These are phyloP conservation scores for Megalopta genalis DNA, from an alignment of 1,140 invertebrate genomes.

Conservation along the genomic window DNA sequence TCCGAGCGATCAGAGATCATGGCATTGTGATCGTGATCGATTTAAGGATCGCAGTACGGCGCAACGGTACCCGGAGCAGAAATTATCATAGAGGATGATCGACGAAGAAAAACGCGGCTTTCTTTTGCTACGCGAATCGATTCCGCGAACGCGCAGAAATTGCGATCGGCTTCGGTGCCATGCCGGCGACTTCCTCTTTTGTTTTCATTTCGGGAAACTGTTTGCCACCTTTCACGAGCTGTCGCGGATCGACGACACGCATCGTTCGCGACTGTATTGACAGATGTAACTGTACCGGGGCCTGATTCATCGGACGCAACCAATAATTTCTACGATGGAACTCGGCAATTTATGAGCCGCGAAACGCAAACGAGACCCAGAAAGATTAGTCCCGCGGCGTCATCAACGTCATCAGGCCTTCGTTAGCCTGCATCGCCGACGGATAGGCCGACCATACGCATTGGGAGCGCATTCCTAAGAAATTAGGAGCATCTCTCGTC, in stretches of 20 bases:
- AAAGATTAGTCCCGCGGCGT: not conserved
- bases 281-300: too few relatives aligned
- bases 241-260: too few relatives aligned
- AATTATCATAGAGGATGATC: not conserved
- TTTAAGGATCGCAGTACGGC: not conserved
- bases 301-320: not conserved
- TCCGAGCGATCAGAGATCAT: not conserved
- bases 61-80: not conserved
- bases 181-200: too few relatives aligned
- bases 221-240: too few relatives aligned
- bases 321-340: not conserved
- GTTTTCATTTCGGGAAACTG: too few relatives aligned
- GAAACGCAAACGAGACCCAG: not conserved
- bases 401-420: not conserved
- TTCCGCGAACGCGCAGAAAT: too few relatives aligned
- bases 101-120: not conserved
- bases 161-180: too few relatives aligned
- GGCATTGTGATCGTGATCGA: not conserved
- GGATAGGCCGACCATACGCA: too few relatives aligned
- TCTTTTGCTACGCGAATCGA: too few relatives aligned
- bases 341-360: not conserved
- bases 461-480: not conserved
- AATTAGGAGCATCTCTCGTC: conserved; percentile 7
- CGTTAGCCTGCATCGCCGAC: not conserved
- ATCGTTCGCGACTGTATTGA: too few relatives aligned